Percentiles rank a stretch among this genome's conserved stretches.
phyloP scores from a whole-genome alignment of 2,797 vertebrate species.

The Dromococcyx pavoninus region DNA sequence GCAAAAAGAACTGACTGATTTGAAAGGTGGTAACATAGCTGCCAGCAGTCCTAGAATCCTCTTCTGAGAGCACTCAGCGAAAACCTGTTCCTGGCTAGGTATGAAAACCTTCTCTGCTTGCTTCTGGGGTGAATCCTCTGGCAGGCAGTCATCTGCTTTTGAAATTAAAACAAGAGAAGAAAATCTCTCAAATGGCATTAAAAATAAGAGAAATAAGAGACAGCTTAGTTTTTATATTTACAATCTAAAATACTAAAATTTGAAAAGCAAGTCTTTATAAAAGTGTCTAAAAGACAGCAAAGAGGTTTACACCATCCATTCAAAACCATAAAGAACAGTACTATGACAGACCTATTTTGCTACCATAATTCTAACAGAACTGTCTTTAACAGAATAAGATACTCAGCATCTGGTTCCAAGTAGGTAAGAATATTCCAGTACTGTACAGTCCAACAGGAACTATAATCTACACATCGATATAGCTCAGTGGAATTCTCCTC shows the following conservation, averaged over 20 bases:
- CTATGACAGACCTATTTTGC: not conserved
- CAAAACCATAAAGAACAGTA: not conserved
- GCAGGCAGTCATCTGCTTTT: constrained; percentile 49
- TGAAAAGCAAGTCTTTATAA: not conserved
- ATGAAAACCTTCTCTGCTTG: constrained; percentile 77
- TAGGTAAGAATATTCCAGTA: not conserved
- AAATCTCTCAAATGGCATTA: not conserved
- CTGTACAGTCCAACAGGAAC: not conserved
- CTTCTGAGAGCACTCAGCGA: constrained; percentile 96
- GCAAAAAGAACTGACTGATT: constrained; percentile 79
- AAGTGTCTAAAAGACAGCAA: not conserved
- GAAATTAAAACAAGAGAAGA: constrained; percentile 31
- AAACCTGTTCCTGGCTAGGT: constrained; percentile 90
- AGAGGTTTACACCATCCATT: not conserved
- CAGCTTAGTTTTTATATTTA: not conserved
- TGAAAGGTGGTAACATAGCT: constrained; percentile 92
- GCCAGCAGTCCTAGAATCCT: constrained; percentile 93
- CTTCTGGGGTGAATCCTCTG: constrained; percentile 67
- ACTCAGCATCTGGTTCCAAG: not conserved
- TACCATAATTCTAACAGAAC: not conserved
- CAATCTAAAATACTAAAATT: not conserved
- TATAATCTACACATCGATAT: not conserved
- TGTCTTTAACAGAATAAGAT: not conserved
- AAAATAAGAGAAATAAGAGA: not conserved
- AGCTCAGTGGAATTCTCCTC: not conserved